These are phyloP conservation scores for Calameuta pallipes DNA, from an alignment of 2,888 invertebrate genomes.

Conservation along the genomic window DNA sequence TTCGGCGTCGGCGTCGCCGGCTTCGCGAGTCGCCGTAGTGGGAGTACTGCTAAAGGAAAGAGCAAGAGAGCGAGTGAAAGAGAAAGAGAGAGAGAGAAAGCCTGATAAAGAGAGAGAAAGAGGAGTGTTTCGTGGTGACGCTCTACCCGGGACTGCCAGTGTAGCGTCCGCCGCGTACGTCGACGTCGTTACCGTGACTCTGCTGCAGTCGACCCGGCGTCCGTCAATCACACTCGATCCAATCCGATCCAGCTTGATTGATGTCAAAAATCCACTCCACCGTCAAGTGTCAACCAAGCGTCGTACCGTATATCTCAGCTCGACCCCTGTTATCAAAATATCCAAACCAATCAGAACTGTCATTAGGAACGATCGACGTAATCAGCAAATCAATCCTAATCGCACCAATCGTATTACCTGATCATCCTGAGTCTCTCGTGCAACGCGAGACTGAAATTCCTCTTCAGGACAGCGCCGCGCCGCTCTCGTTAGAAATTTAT, in stretches of 20 bases:
- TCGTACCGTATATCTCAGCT: background rate
- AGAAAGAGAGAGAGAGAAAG: too few relatives aligned
- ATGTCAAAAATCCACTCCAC: too few relatives aligned
- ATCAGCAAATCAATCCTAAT: background rate
- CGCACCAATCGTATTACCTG: too few relatives aligned
- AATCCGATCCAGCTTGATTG: too few relatives aligned
- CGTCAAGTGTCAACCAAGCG: background rate
- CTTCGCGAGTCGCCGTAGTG: constrained; percentile 11
- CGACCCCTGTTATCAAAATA: background rate
- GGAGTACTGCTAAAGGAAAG: constrained; percentile 12
- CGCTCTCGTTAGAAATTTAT: constrained; percentile 4
- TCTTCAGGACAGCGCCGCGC: background rate
- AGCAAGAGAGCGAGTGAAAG: constrained; percentile 2
- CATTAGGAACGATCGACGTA: background rate
- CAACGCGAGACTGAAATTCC: too few relatives aligned
- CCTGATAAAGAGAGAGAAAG: constrained; percentile 8
- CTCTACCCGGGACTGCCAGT: constrained; percentile 46
- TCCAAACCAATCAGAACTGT: background rate
- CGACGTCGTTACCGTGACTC: constrained; percentile 18
- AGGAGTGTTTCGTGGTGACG: constrained; percentile 25
- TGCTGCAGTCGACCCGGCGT: too few relatives aligned
- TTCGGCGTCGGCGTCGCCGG: too few relatives aligned
- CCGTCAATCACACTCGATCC: too few relatives aligned
- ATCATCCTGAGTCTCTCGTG: too few relatives aligned
- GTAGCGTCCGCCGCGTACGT: constrained; percentile 45